A percentile compares a stretch with the other conserved stretches of the same genome.
phyloP scores from a whole-genome alignment of 2,113 vertebrate species.

The Formicarius rufipectus region DNA sequence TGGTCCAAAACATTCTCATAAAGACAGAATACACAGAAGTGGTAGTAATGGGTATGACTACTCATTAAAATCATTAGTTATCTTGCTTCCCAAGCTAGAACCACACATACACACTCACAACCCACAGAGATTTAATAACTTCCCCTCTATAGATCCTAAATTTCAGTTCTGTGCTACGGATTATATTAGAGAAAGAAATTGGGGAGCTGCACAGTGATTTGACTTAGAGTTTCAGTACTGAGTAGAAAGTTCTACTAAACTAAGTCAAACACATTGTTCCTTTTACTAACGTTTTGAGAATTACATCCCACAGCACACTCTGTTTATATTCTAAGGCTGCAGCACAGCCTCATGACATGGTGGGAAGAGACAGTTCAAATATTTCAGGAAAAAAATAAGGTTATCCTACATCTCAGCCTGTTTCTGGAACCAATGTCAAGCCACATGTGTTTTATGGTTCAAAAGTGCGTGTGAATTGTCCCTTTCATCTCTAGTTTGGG shows the following conservation, averaged over 20 bases:
- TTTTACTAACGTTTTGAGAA: neutral
- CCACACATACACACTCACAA: neutral
- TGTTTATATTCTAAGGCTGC: neutral
- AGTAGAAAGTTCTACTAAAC: neutral
- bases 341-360: neutral
- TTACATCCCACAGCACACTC: neutral
- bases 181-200: neutral
- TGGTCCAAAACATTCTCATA: neutral
- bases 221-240: neutral
- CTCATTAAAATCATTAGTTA: neutral
- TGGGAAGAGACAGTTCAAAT: conserved; percentile 2
- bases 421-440: conserved; percentile 32
- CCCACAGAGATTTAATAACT: neutral
- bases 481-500: conserved; percentile 23
- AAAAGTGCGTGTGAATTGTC: neutral
- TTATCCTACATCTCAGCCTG: neutral
- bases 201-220: neutral
- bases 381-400: neutral
- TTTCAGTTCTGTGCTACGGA: neutral
- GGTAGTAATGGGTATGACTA: neutral
- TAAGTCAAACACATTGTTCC: neutral
- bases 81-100: neutral
- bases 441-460: neutral
- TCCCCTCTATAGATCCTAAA: neutral
- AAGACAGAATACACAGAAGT: neutral